These are phyloP conservation scores for Sus cebifrons DNA, from an alignment of 2,797 vertebrate species.

Conservation along the genomic window DNA sequence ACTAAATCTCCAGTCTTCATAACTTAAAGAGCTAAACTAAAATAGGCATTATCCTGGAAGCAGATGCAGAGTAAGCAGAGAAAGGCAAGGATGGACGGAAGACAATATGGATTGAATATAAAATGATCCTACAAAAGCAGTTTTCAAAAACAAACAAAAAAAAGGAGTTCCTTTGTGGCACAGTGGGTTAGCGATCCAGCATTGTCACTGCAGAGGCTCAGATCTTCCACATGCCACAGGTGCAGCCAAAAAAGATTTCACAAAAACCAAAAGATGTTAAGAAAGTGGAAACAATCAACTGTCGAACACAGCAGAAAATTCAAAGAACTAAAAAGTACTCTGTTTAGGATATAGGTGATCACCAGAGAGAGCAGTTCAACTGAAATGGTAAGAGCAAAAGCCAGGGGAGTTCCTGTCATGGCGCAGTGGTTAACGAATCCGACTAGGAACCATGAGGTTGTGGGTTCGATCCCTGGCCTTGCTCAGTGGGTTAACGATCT, in stretches of 20 bases:
- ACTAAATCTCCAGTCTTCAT: background rate
- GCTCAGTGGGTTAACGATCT: too few relatives aligned
- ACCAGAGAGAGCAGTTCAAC: background rate
- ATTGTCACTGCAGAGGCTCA: too few relatives aligned
- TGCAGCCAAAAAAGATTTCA: background rate
- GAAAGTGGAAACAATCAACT: constrained; percentile 1
- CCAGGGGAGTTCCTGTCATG: background rate
- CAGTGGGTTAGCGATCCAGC: too few relatives aligned
- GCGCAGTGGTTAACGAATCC: too few relatives aligned
- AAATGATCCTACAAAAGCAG: background rate
- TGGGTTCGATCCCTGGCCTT: too few relatives aligned
- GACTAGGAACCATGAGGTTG: too few relatives aligned
- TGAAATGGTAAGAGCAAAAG: background rate
- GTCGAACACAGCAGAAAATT: background rate
- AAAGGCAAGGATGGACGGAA: background rate
- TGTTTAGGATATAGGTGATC: background rate
- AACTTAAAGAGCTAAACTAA: background rate
- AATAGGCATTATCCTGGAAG: background rate
- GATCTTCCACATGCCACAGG: too few relatives aligned
- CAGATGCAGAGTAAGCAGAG: background rate
- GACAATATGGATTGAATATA: background rate
- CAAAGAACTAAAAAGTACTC: background rate
- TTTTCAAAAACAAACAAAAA: background rate
- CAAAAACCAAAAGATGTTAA: background rate
- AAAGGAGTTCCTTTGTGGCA: too few relatives aligned